phyloP scores from a whole-genome alignment of 1,140 invertebrate species.

The Meloidogyne exigua region DNA sequence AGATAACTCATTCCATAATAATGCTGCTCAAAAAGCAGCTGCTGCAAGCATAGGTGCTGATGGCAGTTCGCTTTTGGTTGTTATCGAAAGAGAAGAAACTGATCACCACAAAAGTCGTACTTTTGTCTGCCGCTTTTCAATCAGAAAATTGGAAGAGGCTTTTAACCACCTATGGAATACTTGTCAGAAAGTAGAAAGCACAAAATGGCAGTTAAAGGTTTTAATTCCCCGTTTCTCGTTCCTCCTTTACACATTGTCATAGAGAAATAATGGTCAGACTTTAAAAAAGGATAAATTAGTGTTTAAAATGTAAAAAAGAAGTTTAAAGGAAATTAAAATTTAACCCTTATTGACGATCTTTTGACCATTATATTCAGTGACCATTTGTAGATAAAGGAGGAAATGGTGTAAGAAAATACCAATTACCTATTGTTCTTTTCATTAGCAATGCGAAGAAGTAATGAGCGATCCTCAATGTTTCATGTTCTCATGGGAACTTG shows the following conservation, averaged over 20 bases:
- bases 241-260: no score
- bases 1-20: not conserved
- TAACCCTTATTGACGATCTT: no score
- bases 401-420: no score
- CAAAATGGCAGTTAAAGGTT: not conserved
- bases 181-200: conserved; percentile 12
- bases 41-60: conserved; percentile 7
- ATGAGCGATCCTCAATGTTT: conserved; percentile 14
- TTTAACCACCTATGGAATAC: conserved; percentile 3
- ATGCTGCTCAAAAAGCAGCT: not conserved
- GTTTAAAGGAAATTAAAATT: no score
- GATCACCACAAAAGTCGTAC: not conserved
- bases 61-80: conserved; percentile 6
- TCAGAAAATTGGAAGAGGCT: not conserved
- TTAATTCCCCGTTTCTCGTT: no score
- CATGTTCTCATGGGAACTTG: conserved; percentile 20
- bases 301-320: no score
- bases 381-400: no score
- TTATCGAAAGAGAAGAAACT: conserved; percentile 8
- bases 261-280: no score
- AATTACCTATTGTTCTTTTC: no score
- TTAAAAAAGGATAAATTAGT: no score
- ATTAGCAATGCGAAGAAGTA: conserved; percentile 6
- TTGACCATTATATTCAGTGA: no score
- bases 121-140: conserved; percentile 14